Evolutionary conservation across 2,113 vertebrate species (phyloP), one percentile per base, ranked within the genome.

Genomic region (Tetrax tetrax): DNA sequence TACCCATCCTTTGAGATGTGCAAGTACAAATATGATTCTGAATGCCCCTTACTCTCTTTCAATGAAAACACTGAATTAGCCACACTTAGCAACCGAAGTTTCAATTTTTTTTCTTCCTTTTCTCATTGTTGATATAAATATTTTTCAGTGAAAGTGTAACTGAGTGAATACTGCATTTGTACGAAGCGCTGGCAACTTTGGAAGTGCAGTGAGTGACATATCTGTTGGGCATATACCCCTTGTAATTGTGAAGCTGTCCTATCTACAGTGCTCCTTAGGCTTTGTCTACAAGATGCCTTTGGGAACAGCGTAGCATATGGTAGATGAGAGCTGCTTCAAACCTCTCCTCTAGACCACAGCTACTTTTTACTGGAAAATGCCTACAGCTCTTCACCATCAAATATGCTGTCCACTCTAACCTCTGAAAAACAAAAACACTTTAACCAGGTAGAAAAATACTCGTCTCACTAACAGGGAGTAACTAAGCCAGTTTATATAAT

Each of bases 251-350:
- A 25, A 72, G 19, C 37, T 77, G 7, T 47, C 3, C 0, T 45
- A 59, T 12, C 68, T 63, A 17, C 15, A 72, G 28, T 64, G 28
- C 2, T 81, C n/a, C 14, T 83, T 53, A 12, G 22, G 27, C 48
- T 95, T 74, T 81, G 25, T 10, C n/a, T 56, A 38, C 28, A 68
- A 51, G 37, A 17, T 25, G 10, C 22, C 35, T 64, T 50, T 60
- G 22, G 41, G 50, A 89, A 38, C 19, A 59, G 3, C 1, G 0
- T 14, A n/a, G 35, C 12, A 17, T 0, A 0, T 5, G 45, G 48
- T 33, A 72, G n/a, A 31, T 2, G 5, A 6, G 54, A 87, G 33
- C 59, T 69, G 35, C 38, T 37, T 51, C 33, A 92, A 72, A 74
- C 3, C 8, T 43, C 33, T 77, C 22, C 47, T 43, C 37, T 20